A percentile compares a stretch with the other conserved stretches of the same genome.
These are phyloP conservation scores for Cylindroiulus punctatus DNA, from an alignment of 2,888 invertebrate species.

Conservation along the genomic window DNA sequence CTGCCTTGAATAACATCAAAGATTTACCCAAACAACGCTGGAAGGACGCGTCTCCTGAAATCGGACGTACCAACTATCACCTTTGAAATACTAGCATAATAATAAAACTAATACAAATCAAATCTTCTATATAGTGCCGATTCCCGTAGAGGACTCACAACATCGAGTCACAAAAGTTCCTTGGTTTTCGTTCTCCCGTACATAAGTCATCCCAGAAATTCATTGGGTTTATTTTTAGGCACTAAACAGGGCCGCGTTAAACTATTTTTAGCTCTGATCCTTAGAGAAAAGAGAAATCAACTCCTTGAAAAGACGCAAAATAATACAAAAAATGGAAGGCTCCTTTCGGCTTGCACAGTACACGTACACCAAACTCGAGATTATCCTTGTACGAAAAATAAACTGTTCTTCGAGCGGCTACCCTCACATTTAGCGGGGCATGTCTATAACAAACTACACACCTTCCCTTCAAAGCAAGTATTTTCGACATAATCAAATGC, in stretches of 20 bases:
- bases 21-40: slow-evolving; percentile 5
- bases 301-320: slow-evolving; percentile 33
- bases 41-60: background rate
- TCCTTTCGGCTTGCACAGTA: background rate
- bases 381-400: slow-evolving; percentile 19
- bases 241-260: slow-evolving; percentile 50
- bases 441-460: too few species aligned
- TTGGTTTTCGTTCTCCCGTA: slow-evolving; percentile 26
- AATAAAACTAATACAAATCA: background rate
- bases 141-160: background rate
- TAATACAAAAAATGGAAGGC: slow-evolving; percentile 2
- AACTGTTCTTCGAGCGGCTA: background rate
- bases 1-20: slow-evolving; percentile 27
- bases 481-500: background rate
- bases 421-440: too few species aligned
- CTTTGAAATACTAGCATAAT: background rate
- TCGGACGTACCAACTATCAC: background rate
- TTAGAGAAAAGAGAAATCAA: slow-evolving; percentile 28
- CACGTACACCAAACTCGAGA: background rate
- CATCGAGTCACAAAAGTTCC: slow-evolving; percentile 10
- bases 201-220: slow-evolving; percentile 51
- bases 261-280: slow-evolving; percentile 47
- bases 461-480: background rate
- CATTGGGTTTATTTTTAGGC: slow-evolving; percentile 47
- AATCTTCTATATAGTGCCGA: background rate